Evolutionary conservation across 2,888 invertebrate genomes (phyloP), one percentile per base, ranked within the genome.

Genomic region (Eretmocerus hayati): DNA sequence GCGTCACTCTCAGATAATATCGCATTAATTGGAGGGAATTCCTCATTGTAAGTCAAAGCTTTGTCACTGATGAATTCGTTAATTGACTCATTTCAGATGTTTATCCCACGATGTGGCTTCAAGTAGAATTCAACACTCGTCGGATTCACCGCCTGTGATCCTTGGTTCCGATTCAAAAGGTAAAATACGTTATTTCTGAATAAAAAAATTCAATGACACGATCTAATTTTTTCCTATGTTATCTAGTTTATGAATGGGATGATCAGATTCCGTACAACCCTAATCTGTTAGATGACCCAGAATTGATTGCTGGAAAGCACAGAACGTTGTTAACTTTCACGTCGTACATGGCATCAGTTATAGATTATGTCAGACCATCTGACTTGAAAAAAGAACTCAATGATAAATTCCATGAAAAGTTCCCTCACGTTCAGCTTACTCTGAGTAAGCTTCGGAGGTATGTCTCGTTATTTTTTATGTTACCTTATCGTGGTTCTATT

Each of bases 321-420:
- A 77, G 90, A 54, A 91, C 91, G 1, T 71, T 91, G 37, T 75
- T 90, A 18, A 90, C 90, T 4, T 91, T 91, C 63, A 88, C 90
- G 1, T 89, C 90, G 0, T 90, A 90, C 63, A 87, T 90, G 85
- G 92, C 93, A 1, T 95, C 95, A 1, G 90, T 96, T 39, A 95
- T 96, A 61, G 94, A 95, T 73, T 95, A 96, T 68, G 94, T 94
- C 5, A 85, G 91, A 58, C 94, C 96, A 15, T 90, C 91, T 31
- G 94, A 95, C 71, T 75, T 96, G 58, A 97, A 97, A 73, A 92
- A 92, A 69, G 95, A 96, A 72, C 77, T 97, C 39, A 97, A 97
- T 72, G 96, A 96, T 65, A 94, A 95, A 73, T 97, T 97, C 67
- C 81, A 84, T 59, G 92, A 91, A 61, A 90, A 91, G 66, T 97